Evolutionary conservation across 2,888 invertebrate genomes (phyloP).

Genomic region (Pollenia amentaria): DNA sequence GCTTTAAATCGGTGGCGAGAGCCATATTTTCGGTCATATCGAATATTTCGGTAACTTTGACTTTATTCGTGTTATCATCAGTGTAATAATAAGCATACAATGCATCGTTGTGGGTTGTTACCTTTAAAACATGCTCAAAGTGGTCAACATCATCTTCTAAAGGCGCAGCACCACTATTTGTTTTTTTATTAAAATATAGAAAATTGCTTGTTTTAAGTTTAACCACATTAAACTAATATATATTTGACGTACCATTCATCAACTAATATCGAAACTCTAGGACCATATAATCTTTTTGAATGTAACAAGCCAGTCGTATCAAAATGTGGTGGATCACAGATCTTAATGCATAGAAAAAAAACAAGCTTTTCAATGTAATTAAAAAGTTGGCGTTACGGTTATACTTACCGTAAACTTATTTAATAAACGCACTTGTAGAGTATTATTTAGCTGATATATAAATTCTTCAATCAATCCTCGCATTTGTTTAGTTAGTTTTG

Average conservation of each 20-base stretch:
- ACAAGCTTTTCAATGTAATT: not conserved
- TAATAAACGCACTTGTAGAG: constrained; percentile 81
- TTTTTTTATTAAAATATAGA: not conserved
- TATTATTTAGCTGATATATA: constrained; percentile 86
- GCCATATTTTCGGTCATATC: constrained; percentile 92
- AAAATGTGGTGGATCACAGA: constrained; percentile 83
- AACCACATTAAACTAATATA: not conserved
- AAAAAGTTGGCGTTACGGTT: not conserved
- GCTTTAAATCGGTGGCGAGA: constrained; percentile 85
- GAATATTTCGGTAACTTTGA: constrained; percentile 95
- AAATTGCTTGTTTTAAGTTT: not conserved
- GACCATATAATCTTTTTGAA: constrained; percentile 81
- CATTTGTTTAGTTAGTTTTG: constrained; percentile 82
- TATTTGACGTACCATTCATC: constrained; percentile 81
- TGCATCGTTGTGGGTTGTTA: constrained; percentile 94
- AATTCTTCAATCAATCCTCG: constrained; percentile 87
- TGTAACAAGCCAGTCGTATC: constrained; percentile 83
- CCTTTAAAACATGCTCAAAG: constrained; percentile 90
- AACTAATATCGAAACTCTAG: constrained; percentile 82
- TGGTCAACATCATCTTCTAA: constrained; percentile 86
- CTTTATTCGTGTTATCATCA: constrained; percentile 92
- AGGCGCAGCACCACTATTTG: constrained; percentile 81
- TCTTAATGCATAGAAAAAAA: constrained; percentile 72
- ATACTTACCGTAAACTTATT: constrained; percentile 82
- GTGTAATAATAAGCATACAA: constrained; percentile 95